phyloP scores from a whole-genome alignment of 2,888 invertebrate species.

The Callyntrura sp. region DNA sequence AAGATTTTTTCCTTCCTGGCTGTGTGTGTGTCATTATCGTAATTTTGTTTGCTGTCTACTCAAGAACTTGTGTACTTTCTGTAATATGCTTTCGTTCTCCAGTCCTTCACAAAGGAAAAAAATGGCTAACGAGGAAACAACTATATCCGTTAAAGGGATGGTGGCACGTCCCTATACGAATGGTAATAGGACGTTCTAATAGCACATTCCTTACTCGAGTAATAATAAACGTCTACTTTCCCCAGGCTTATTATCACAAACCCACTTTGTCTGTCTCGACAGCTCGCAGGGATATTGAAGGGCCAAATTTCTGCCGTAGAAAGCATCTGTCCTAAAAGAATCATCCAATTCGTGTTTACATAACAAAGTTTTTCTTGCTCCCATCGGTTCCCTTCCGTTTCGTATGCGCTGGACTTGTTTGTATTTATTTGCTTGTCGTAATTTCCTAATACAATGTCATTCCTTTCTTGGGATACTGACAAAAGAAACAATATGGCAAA shows the following conservation, averaged over 20 bases:
- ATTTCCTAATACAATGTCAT: background rate
- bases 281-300: background rate
- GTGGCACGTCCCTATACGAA: background rate
- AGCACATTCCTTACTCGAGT: conserved; percentile 21
- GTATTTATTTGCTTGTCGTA: background rate
- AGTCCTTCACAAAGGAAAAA: conserved; percentile 15
- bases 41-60: conserved; percentile 52
- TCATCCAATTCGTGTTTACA: background rate
- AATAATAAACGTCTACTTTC: conserved; percentile 16
- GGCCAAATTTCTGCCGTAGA: background rate
- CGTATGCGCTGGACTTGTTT: conserved; percentile 18
- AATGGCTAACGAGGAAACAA: conserved; percentile 14
- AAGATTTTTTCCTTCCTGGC: conserved; percentile 33
- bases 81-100: conserved; percentile 25
- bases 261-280: background rate
- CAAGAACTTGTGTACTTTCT: conserved; percentile 20
- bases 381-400: background rate
- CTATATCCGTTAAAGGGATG: background rate
- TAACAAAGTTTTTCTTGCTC: background rate
- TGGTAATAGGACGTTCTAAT: background rate
- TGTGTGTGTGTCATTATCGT: conserved; percentile 24
- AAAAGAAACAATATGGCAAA: background rate
- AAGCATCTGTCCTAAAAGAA: background rate
- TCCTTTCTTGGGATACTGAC: background rate
- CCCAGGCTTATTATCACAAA: background rate